Evolutionary conservation across 2,797 vertebrate genomes (phyloP), one percentile per base, ranked within the genome.

Genomic region (Eutrigla gurnardus): DNA sequence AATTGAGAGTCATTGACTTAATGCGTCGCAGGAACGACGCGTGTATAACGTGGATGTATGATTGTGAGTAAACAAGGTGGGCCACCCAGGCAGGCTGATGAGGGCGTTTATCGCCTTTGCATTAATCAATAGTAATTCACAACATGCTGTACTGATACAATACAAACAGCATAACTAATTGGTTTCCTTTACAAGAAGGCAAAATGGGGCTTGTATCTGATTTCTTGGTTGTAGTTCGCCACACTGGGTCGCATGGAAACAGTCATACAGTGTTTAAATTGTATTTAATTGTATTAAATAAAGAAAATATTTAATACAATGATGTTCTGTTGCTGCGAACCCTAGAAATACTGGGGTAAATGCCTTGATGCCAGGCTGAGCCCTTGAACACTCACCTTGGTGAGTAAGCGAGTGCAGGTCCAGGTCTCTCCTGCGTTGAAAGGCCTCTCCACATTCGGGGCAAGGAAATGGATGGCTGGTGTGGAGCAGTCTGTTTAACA

Each of bases 391-490:
- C 93, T 92, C 79, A 96, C 95, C 95, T 95, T 95, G 95, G 43
- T 98, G 97, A 35, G 83, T 84, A 3, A 98, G 94, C 5, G 95
- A 94, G 88, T 98, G 97, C 1, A 97, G 94, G 53, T 98, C 96
- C 15, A 98, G 91, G 47, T 98, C 94, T 36, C 96, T 96, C 4
- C 96, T 95, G 10, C 97, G 94, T 65, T 96, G 91, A 85, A 98
- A 98, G 17, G 96, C 96, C 36, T 96, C 94, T 0, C 96, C 96
- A 13, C 97, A 98, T 3, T 95, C 93, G 0, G 82, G 77, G 57
- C 97, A 98, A 18, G 95, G 96, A 78, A 97, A 98, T 0, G 97
- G 96, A 25, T 96, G 96, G 39, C 96, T 97, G 0, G 96, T 97
- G 92, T 98, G 97, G 18, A 96, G 95, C 74, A 96, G 92, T 85